Conservation (phyloP, 2,113 vertebrate genomes). For the Phoxinus phoxinus region DNA sequence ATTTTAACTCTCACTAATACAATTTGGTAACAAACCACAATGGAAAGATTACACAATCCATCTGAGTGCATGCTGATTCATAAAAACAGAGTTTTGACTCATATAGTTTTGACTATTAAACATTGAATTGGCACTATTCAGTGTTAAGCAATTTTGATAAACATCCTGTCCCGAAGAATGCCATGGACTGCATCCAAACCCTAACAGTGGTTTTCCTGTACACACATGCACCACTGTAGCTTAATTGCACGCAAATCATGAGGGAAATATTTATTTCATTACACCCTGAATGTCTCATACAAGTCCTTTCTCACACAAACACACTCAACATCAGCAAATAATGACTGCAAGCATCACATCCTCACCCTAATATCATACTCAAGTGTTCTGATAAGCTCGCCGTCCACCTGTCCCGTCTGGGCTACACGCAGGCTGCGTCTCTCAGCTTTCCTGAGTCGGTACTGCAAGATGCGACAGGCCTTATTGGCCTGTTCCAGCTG, state of each 20-base stretch:
- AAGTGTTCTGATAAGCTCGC: slow-evolving; percentile 88
- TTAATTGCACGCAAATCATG: slow-evolving; percentile 21
- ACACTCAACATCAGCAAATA: background rate
- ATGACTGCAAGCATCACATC: background rate
- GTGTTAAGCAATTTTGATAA: slow-evolving; percentile 42
- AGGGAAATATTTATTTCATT: slow-evolving; percentile 38
- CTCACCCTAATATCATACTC: slow-evolving; percentile 96
- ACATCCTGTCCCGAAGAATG: slow-evolving; percentile 42
- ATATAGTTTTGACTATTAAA: slow-evolving; percentile 32
- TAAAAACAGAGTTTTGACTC: slow-evolving; percentile 38
- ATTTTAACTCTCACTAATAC: slow-evolving; percentile 18
- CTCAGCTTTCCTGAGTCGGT: slow-evolving; percentile 94
- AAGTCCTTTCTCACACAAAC: background rate
- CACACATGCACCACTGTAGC: slow-evolving; percentile 24
- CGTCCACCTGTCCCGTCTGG: slow-evolving; percentile 92
- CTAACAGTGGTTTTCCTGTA: slow-evolving; percentile 31
- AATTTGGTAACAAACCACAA: slow-evolving; percentile 3
- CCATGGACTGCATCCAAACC: slow-evolving; percentile 31
- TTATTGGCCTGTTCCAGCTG: slow-evolving; percentile 96
- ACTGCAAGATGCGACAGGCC: slow-evolving; percentile 94
- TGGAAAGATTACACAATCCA: slow-evolving; percentile 8
- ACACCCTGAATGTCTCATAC: slow-evolving; percentile 23
- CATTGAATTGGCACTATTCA: slow-evolving; percentile 24
- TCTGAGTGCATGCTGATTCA: slow-evolving; percentile 46
- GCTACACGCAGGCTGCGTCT: slow-evolving; percentile 93